phyloP scores from a whole-genome alignment of 2,888 invertebrate species.

The Drosophila nr. perissopoda region DNA sequence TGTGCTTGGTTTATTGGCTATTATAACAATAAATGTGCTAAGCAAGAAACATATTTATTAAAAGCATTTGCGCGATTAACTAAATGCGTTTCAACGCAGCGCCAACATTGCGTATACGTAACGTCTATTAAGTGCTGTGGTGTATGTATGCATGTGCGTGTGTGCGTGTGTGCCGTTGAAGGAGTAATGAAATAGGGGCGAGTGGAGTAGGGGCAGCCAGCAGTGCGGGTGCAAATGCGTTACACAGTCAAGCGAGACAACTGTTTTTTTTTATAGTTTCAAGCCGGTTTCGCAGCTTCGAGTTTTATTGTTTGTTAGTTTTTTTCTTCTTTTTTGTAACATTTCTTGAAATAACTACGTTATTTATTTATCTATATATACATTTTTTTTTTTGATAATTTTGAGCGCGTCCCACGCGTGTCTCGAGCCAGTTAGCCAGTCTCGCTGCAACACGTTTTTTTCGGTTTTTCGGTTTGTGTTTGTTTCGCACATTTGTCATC shows the following conservation, averaged over 20 bases:
- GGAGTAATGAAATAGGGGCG: background rate
- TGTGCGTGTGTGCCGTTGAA: background rate
- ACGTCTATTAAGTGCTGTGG: constrained; percentile 28
- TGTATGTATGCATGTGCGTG: background rate
- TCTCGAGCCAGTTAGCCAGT: constrained; percentile 6
- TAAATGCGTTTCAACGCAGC: constrained; percentile 59
- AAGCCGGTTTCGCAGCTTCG: constrained; percentile 55
- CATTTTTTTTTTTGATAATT: constrained; percentile 13
- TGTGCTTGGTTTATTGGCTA: constrained; percentile 64
- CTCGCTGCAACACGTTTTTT: constrained; percentile 55
- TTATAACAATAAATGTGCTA: constrained; percentile 63
- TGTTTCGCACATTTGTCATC: constrained; percentile 52
- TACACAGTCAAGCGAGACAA: constrained; percentile 43
- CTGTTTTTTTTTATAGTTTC: constrained; percentile 18
- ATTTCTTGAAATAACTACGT: constrained; percentile 47
- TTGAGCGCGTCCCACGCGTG: constrained; percentile 61
- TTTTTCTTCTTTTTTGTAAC: constrained; percentile 33
- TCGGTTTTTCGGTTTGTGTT: constrained; percentile 15
- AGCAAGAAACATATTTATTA: constrained; percentile 67
- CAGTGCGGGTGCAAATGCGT: constrained; percentile 68
- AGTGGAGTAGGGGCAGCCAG: constrained; percentile 2
- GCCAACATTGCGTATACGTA: constrained; percentile 65
- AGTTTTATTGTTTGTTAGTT: constrained; percentile 37
- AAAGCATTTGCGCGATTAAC: constrained; percentile 71
- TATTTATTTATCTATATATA: constrained; percentile 25